Conservation (phyloP, 2,113 vertebrate species). For the Daubentonia madagascariensis region DNA sequence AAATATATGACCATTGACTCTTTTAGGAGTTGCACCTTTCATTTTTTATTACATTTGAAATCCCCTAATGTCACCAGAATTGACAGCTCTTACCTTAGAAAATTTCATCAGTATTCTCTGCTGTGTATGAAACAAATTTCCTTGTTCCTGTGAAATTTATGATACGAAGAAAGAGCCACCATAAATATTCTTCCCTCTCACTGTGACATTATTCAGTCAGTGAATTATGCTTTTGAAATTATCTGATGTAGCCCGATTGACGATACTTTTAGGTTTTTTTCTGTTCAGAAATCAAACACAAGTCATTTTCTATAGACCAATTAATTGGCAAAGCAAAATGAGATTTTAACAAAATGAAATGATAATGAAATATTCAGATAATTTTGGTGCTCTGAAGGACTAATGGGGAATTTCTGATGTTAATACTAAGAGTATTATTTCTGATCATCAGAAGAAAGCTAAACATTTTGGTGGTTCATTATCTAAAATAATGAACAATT, state of each 20-base stretch:
- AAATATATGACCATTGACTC: neutral
- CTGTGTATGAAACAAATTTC: constrained; percentile 44
- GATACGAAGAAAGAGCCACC: constrained; percentile 27
- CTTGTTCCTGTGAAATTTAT: constrained; percentile 63
- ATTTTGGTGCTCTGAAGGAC: neutral
- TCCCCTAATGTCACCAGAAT: constrained; percentile 39
- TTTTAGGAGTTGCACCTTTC: constrained; percentile 43
- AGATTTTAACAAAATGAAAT: constrained; percentile 13
- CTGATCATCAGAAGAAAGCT: constrained; percentile 21
- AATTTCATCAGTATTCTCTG: constrained; percentile 60
- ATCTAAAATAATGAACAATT: constrained; percentile 43
- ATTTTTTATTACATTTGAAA: constrained; percentile 49
- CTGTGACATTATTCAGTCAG: constrained; percentile 61
- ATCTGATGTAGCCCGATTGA: neutral
- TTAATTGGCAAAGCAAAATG: constrained; percentile 36
- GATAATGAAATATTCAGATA: neutral
- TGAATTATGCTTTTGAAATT: constrained; percentile 58
- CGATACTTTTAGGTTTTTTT: constrained; percentile 31
- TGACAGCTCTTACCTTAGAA: constrained; percentile 55
- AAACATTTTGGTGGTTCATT: neutral
- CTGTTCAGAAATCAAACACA: constrained; percentile 29
- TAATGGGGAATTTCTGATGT: neutral
- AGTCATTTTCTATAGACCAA: constrained; percentile 2
- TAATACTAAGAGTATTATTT: constrained; percentile 15
- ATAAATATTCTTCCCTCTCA: constrained; percentile 61